Conservation (phyloP, 2,113 vertebrate species). For the Perccottus glenii region DNA sequence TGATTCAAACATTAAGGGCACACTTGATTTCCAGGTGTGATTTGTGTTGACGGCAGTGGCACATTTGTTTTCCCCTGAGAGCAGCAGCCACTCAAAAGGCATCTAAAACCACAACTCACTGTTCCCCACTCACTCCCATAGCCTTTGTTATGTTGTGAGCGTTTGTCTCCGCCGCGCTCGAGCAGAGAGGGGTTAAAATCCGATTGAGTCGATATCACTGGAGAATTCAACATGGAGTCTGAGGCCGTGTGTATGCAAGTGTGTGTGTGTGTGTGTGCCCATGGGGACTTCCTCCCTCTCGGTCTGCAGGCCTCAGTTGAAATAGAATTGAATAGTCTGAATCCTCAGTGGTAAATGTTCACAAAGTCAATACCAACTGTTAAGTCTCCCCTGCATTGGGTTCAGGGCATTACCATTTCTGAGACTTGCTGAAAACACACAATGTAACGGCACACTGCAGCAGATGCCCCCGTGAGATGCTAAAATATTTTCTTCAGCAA, state of each 20-base stretch:
- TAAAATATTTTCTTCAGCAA: constrained; percentile 69
- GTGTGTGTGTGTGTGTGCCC: constrained; percentile 38
- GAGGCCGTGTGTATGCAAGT: constrained; percentile 33
- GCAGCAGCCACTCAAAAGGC: constrained; percentile 47
- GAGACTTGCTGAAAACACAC: constrained; percentile 61
- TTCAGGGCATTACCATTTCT: constrained; percentile 77
- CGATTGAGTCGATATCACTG: constrained; percentile 76
- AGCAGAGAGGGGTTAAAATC: constrained; percentile 77
- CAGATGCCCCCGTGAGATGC: constrained; percentile 67
- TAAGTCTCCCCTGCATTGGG: constrained; percentile 70
- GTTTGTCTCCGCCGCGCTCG: constrained; percentile 69
- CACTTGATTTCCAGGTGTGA: constrained; percentile 19
- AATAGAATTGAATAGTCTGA: constrained; percentile 78
- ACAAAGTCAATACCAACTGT: constrained; percentile 75
- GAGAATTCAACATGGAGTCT: constrained; percentile 68
- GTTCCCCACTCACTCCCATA: constrained; percentile 49
- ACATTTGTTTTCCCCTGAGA: constrained; percentile 48
- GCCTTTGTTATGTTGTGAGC: constrained; percentile 78
- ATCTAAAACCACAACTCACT: constrained; percentile 39
- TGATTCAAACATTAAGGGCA: background rate
- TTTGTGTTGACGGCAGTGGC: constrained; percentile 42
- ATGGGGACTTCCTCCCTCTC: constrained; percentile 71
- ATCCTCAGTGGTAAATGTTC: constrained; percentile 74
- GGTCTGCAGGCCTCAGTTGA: constrained; percentile 74
- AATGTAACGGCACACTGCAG: constrained; percentile 47